A percentile compares a stretch with the other conserved stretches of the same genome.
phyloP scores from a whole-genome alignment of 2,113 vertebrate species.

The Notothenia coriiceps region DNA sequence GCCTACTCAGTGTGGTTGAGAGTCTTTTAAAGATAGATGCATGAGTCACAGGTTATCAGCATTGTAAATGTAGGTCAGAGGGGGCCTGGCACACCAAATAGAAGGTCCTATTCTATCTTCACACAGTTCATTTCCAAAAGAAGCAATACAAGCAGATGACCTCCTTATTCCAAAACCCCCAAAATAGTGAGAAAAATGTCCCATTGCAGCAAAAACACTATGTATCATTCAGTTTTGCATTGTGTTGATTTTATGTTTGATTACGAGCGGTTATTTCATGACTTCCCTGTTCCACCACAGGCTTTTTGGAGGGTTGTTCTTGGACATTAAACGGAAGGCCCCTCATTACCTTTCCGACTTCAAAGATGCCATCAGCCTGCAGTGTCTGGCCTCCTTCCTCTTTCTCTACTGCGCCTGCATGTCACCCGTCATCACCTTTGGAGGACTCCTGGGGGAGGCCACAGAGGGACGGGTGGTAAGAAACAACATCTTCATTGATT shows the following conservation, averaged over 20 bases:
- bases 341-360: conserved; percentile 97
- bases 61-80: no score
- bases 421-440: conserved; percentile 99
- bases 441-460: conserved; percentile 97
- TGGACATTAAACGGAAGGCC: conserved; percentile 97
- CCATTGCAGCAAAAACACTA: no score
- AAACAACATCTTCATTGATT: conserved; percentile 24
- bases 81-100: no score
- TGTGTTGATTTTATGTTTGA: no score
- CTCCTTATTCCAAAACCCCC: no score
- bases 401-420: conserved; percentile 99
- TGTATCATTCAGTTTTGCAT: no score
- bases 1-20: conserved; percentile 17
- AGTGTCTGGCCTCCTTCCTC: conserved; percentile 99
- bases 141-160: no score
- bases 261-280: neutral
- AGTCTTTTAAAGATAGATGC: conserved; percentile 3
- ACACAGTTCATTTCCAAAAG: no score
- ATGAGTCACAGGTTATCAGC: conserved; percentile 3
- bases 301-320: conserved; percentile 91
- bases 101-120: no score
- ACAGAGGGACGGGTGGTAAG: conserved; percentile 98
- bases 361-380: conserved; percentile 95
- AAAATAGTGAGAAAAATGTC: no score
- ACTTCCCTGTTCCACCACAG: conserved; percentile 72